These are phyloP conservation scores for Agonopterix arenella DNA, from an alignment of 2,888 invertebrate genomes.

Conservation along the genomic window DNA sequence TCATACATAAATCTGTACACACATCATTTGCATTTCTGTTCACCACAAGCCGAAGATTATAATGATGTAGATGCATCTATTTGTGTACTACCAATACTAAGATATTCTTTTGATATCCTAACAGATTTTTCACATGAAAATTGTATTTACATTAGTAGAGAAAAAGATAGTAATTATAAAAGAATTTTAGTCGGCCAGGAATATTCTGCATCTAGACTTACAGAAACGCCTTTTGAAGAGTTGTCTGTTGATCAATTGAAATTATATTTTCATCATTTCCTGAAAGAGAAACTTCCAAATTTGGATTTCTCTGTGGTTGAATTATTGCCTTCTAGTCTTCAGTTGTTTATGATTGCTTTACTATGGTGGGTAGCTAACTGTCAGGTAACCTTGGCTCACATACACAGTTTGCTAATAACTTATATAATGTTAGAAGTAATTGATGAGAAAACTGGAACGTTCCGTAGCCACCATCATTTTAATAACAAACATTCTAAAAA, in stretches of 20 bases:
- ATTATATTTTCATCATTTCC: constrained; percentile 61
- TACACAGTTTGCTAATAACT: constrained; percentile 77
- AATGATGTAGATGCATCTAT: constrained; percentile 75
- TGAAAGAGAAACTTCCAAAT: constrained; percentile 54
- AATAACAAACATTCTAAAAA: constrained; percentile 57
- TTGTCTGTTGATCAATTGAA: constrained; percentile 39
- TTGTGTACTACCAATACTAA: constrained; percentile 78
- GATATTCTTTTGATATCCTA: constrained; percentile 73
- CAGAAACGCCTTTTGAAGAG: constrained; percentile 34
- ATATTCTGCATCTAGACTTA: constrained; percentile 29
- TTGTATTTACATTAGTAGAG: constrained; percentile 53
- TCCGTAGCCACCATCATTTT: constrained; percentile 65
- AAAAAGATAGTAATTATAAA: constrained; percentile 41
- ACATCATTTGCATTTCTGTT: constrained; percentile 79
- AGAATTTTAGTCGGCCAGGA: constrained; percentile 39
- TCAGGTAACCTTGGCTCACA: constrained; percentile 54
- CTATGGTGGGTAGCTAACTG: constrained; percentile 77
- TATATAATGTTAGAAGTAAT: constrained; percentile 76
- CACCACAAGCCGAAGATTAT: constrained; percentile 85
- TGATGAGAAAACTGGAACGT: constrained; percentile 75
- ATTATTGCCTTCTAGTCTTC: constrained; percentile 75
- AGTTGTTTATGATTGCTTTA: constrained; percentile 74
- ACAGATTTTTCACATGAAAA: constrained; percentile 52
- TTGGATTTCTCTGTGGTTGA: constrained; percentile 48
- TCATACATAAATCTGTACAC: constrained; percentile 82